Percentiles rank a stretch among this genome's conserved stretches.
Evolutionary conservation across 1,140 invertebrate genomes (phyloP).

Genomic region (Penaeus indicus): DNA sequence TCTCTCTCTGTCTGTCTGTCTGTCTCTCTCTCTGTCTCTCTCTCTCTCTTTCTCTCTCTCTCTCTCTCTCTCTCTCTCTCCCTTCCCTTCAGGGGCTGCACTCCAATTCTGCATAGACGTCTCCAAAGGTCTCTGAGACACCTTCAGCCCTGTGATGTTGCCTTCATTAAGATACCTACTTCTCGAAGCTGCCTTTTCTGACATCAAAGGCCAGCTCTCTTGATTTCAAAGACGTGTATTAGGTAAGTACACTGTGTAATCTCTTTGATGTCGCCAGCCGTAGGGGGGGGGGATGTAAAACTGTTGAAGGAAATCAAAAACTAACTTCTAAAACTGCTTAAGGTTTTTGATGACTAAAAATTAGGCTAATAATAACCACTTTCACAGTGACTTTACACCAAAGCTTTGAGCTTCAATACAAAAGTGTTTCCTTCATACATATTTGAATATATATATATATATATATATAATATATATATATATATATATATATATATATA

Average conservation of each 20-base stretch:
- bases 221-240: constrained; percentile 36
- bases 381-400: neutral
- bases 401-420: neutral
- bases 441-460: too few relatives aligned
- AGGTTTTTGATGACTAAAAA: neutral
- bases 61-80: too few relatives aligned
- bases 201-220: constrained; percentile 19
- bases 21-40: neutral
- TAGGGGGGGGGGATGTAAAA: constrained; percentile 9
- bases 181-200: constrained; percentile 12
- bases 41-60: neutral
- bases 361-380: neutral
- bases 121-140: too few relatives aligned
- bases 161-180: constrained; percentile 18
- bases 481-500: too few relatives aligned
- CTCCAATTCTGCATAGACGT: too few relatives aligned
- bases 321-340: constrained; percentile 42
- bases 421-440: neutral
- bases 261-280: constrained; percentile 13
- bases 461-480: too few relatives aligned
- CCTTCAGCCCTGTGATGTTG: neutral
- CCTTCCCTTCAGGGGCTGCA: neutral
- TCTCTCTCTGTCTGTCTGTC: neutral
- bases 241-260: constrained; percentile 37
- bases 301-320: constrained; percentile 9